Evolutionary conservation across 2,888 invertebrate species (phyloP).

Genomic region (Hemaris fuciformis): DNA sequence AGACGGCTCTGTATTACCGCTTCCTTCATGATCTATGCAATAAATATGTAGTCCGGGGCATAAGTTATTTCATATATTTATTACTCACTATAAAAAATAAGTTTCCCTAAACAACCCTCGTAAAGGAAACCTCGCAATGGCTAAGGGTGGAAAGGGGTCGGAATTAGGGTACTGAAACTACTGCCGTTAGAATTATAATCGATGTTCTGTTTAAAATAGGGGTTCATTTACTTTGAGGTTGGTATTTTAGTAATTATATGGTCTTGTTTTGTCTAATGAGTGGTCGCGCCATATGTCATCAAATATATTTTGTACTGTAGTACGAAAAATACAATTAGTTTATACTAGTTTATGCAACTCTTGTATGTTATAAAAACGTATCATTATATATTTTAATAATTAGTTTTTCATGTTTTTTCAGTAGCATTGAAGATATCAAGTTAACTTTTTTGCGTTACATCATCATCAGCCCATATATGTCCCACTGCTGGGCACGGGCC

Average conservation of each 20-base stretch:
- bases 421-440: no score
- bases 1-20: not conserved
- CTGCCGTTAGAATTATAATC: constrained; percentile 1
- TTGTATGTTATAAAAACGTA: no score
- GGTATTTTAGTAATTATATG: not conserved
- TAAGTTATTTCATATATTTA: constrained; percentile 10
- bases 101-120: constrained; percentile 5
- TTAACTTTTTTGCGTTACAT: no score
- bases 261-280: not conserved
- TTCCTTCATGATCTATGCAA: not conserved
- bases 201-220: constrained; percentile 2
- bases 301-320: not conserved
- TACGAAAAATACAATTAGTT: no score
- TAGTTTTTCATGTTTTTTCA: no score
- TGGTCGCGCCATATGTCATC: not conserved
- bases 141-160: not conserved
- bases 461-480: no score
- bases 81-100: constrained; percentile 8
- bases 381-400: no score
- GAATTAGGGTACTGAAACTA: constrained; percentile 3
- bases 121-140: constrained; percentile 1
- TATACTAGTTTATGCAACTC: no score
- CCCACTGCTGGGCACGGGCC: no score
- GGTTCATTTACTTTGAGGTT: not conserved
- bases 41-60: not conserved